A percentile compares a stretch with the other conserved stretches of the same genome.
Evolutionary conservation across 2,113 vertebrate genomes (phyloP).

Genomic region (Phainopepla nitens): DNA sequence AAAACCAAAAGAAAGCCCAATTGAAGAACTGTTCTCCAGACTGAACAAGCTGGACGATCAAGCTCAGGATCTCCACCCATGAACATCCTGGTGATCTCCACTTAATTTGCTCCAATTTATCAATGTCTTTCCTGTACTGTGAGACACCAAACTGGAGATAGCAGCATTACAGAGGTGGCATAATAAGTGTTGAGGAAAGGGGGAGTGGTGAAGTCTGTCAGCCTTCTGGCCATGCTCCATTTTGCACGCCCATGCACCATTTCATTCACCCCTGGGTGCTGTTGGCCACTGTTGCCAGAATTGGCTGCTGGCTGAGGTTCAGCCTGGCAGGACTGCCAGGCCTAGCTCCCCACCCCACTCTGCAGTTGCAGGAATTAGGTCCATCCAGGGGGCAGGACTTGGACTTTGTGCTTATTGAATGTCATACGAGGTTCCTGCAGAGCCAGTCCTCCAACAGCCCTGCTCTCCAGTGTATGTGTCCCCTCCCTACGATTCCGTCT

Average conservation of each 20-base stretch:
- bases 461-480: fast-evolving
- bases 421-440: neutral
- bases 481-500: neutral
- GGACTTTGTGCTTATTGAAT: neutral
- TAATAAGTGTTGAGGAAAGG: neutral
- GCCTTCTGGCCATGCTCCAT: fast-evolving
- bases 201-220: too few species aligned
- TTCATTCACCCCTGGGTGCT: neutral
- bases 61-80: neutral
- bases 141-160: neutral
- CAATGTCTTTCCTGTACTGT: neutral
- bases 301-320: neutral
- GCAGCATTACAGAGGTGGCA: fast-evolving
- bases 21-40: neutral
- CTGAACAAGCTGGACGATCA: neutral
- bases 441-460: neutral
- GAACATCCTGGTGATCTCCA: neutral
- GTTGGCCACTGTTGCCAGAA: fast-evolving
- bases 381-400: neutral
- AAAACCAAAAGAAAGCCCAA: neutral
- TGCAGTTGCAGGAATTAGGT: neutral
- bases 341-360: fast-evolving
- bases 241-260: fast-evolving
- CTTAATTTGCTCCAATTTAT: neutral
- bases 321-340: neutral